Percentiles rank a stretch among this genome's conserved stretches.
phyloP scores from a whole-genome alignment of 2,888 invertebrate species.

The Gnatocerus cornutus region DNA sequence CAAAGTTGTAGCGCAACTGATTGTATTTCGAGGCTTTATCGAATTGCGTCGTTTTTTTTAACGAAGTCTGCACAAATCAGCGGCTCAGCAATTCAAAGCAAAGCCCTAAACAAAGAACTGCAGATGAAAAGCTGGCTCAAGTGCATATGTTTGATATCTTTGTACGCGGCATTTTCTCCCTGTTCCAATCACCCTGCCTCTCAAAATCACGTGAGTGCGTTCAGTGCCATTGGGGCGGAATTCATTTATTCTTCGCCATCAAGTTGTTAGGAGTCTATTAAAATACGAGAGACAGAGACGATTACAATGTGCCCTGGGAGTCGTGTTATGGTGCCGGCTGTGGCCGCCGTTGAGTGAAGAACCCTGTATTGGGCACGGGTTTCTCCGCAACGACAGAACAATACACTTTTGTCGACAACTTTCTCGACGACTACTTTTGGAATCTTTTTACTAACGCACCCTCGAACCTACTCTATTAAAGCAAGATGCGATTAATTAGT shows the following conservation, averaged over 20 bases:
- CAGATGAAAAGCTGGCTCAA: too few relatives aligned
- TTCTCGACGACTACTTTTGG: slow-evolving; percentile 57
- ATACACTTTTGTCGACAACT: slow-evolving; percentile 69
- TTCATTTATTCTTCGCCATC: slow-evolving; percentile 50
- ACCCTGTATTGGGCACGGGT: slow-evolving; percentile 63
- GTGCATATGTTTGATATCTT: too few relatives aligned
- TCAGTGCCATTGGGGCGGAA: slow-evolving; percentile 30
- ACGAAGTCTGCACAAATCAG: too few relatives aligned
- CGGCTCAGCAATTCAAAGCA: too few relatives aligned
- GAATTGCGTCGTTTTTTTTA: too few relatives aligned
- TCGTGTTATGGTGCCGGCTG: slow-evolving; percentile 57
- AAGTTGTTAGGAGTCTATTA: slow-evolving; percentile 58
- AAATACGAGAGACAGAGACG: slow-evolving; percentile 58
- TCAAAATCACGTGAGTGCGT: not conserved
- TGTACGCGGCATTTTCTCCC: too few relatives aligned
- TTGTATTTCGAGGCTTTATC: too few relatives aligned
- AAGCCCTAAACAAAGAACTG: too few relatives aligned
- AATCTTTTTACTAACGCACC: slow-evolving; percentile 53
- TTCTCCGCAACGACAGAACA: slow-evolving; percentile 67
- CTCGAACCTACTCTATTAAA: slow-evolving; percentile 53
- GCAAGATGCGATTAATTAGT: slow-evolving; percentile 59
- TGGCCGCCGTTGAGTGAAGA: slow-evolving; percentile 65
- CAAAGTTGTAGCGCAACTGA: too few relatives aligned
- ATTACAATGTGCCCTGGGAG: slow-evolving; percentile 57
- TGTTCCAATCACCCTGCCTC: too few relatives aligned